Evolutionary conservation across 2,797 vertebrate genomes (phyloP), one percentile per base, ranked within the genome.

Genomic region (Typhlichthys subterraneus): DNA sequence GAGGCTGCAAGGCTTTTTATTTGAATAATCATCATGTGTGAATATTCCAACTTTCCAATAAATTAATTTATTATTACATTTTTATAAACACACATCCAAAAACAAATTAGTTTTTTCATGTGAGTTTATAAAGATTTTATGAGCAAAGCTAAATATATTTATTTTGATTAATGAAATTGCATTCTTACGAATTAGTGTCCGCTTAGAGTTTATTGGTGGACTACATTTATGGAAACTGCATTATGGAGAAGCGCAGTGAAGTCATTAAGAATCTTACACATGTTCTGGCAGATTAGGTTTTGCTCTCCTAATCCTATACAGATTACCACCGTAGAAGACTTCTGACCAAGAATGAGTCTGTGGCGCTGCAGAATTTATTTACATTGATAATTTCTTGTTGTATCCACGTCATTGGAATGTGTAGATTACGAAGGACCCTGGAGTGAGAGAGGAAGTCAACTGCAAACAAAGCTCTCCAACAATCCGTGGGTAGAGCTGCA

Each of bases 181-280:
- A 63, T 52, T 51, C 45, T 73, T 67, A 80, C 17, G 72, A 65
- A 15, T 64, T 54, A 57, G 12, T 57, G 51, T 68, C 47, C 65
- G 52, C 70, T 57, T 31, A 79, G 69, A 81, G 81, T 74, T 79
- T 76, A 79, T 79, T 88, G 82, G 86, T 88, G 59, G 76, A 83
- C 64, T 72, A 77, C 61, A 74, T 83, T 83, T 74, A 87, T 86
- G 84, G 85, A 89, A 85, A 84, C 79, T 72, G 76, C 57, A 60
- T 88, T 88, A 81, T 87, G 74, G 82, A 80, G 75, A 82, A 82
- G 79, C 57, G 72, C 73, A 60, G 87, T 90, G 88, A 88, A 89
- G 90, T 91, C 90, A 91, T 91, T 93, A 93, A 94, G 93, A 88
- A 91, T 91, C 88, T 93, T 93, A 93, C 85, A 89, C 86, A 88